phyloP scores from a whole-genome alignment of 2,113 vertebrate genomes.

The Garra rufa region DNA sequence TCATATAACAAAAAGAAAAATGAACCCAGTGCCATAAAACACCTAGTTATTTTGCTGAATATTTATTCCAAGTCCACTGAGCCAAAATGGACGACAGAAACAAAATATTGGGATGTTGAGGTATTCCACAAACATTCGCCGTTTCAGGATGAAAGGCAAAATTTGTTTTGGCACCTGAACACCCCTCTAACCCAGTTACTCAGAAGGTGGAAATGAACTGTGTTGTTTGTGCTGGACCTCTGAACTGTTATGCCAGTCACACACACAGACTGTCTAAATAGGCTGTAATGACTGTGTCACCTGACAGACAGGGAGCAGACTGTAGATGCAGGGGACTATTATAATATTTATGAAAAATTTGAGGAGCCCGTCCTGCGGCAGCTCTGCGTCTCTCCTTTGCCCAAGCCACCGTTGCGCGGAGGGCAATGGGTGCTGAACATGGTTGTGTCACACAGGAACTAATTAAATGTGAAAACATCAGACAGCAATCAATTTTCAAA shows the following conservation, averaged over 20 bases:
- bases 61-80: background rate
- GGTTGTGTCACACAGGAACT: slow-evolving; percentile 48
- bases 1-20: background rate
- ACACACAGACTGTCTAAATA: slow-evolving; percentile 12
- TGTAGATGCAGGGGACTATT: slow-evolving; percentile 37
- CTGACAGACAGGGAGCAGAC: slow-evolving; percentile 20
- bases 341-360: slow-evolving; percentile 32
- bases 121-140: background rate
- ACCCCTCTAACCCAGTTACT: slow-evolving; percentile 15
- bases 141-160: slow-evolving; percentile 2
- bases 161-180: slow-evolving; percentile 16
- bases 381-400: background rate
- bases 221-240: slow-evolving; percentile 6
- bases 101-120: background rate
- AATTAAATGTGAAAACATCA: slow-evolving; percentile 57
- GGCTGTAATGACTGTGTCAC: slow-evolving; percentile 6
- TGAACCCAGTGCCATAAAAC: background rate
- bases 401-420: background rate
- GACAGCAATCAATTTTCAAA: slow-evolving; percentile 46
- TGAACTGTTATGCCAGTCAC: background rate
- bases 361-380: background rate
- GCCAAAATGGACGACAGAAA: background rate
- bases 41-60: background rate
- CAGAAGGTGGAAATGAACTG: slow-evolving; percentile 23
- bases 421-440: slow-evolving; percentile 10